Percentiles rank a stretch among this genome's conserved stretches.
phyloP scores from a whole-genome alignment of 2,888 invertebrate genomes.

The Heliconius aoede region DNA sequence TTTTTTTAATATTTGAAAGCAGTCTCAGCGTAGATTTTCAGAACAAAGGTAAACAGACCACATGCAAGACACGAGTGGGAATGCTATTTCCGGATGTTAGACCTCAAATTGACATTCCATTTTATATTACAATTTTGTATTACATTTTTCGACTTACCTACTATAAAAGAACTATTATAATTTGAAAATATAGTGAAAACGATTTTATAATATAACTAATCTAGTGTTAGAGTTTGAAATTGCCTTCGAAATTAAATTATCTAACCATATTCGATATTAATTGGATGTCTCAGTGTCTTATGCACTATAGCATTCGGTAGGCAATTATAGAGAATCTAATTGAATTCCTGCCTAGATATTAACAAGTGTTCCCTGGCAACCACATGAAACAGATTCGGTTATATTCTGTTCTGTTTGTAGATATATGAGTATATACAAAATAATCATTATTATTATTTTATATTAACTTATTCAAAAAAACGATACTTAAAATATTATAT shows the following conservation, averaged over 20 bases:
- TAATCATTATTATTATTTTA: neutral
- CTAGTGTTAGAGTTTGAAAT: neutral
- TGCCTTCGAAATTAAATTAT: slow-evolving; percentile 3
- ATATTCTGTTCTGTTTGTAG: neutral
- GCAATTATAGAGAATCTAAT: slow-evolving; percentile 40
- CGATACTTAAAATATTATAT: neutral
- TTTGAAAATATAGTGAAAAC: neutral
- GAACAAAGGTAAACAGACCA: slow-evolving; percentile 20
- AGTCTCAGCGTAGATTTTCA: neutral
- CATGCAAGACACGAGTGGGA: slow-evolving; percentile 18
- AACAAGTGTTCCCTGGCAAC: slow-evolving; percentile 7
- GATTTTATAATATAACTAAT: neutral
- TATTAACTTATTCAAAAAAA: too few species aligned
- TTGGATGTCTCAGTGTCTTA: slow-evolving; percentile 25
- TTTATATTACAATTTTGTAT: slow-evolving; percentile 21
- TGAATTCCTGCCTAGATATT: slow-evolving; percentile 34
- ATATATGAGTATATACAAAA: neutral
- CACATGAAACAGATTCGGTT: neutral
- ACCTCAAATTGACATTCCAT: slow-evolving; percentile 36
- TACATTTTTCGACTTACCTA: slow-evolving; percentile 5
- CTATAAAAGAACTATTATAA: neutral
- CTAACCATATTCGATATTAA: slow-evolving; percentile 21
- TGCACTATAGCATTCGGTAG: slow-evolving; percentile 39
- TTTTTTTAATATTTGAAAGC: neutral
- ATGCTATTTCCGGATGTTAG: slow-evolving; percentile 25